phyloP scores from a whole-genome alignment of 2,113 vertebrate species.

The Hippolais icterina region DNA sequence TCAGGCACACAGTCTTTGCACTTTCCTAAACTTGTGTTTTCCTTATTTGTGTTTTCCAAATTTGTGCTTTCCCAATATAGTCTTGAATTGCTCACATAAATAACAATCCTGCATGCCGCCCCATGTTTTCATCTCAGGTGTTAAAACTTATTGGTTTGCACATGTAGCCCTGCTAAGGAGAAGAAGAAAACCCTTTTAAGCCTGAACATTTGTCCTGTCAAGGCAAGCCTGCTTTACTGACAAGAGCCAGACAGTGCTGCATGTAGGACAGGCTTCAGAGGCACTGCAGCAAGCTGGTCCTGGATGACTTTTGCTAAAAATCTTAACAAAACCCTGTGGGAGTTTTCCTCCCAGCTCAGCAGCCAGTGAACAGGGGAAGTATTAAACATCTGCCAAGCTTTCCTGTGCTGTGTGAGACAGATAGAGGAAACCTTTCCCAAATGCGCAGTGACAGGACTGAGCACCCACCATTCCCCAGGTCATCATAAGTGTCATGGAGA shows the following conservation, averaged over 20 bases:
- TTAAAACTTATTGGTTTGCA: background rate
- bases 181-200: background rate
- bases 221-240: background rate
- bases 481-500: accelerated
- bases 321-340: background rate
- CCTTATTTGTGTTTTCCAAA: background rate
- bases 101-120: background rate
- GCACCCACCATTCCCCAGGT: background rate
- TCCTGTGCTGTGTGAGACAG: background rate
- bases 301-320: background rate
- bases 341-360: background rate
- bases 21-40: background rate
- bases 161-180: background rate
- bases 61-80: background rate
- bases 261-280: background rate
- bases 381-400: background rate
- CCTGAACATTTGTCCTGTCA: accelerated
- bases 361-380: background rate
- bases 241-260: background rate
- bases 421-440: background rate
- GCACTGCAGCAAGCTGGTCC: background rate
- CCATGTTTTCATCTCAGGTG: background rate
- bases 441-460: accelerated
- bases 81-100: background rate
- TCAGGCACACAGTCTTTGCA: background rate